A percentile compares a stretch with the other conserved stretches of the same genome.
These are phyloP conservation scores for Plebejus anna DNA, from an alignment of 2,888 invertebrate genomes.

Conservation along the genomic window DNA sequence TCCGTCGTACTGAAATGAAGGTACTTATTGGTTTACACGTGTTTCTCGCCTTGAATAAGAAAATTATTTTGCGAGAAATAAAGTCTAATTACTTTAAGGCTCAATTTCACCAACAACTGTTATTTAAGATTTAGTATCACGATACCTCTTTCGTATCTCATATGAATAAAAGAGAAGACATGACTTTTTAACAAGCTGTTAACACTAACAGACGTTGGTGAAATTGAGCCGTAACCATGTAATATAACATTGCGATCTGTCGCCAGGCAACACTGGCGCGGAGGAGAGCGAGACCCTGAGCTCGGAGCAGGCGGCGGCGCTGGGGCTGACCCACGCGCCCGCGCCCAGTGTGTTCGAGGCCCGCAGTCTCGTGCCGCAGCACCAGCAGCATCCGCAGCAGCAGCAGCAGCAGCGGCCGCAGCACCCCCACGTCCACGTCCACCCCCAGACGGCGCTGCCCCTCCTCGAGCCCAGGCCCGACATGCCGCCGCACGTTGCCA, in stretches of 20 bases:
- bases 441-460: conserved; percentile 50
- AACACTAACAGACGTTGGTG: neutral
- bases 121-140: too few relatives aligned
- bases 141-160: too few relatives aligned
- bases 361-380: conserved; percentile 56
- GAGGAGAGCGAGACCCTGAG: conserved; percentile 53
- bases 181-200: neutral
- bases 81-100: too few relatives aligned
- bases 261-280: conserved; percentile 40
- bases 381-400: conserved; percentile 46
- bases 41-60: too few relatives aligned
- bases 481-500: conserved; percentile 55
- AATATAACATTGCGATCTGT: conserved; percentile 1
- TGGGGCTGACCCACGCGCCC: conserved; percentile 63
- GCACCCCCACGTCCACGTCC: conserved; percentile 42
- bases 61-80: neutral
- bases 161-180: too few relatives aligned
- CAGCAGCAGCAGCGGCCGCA: conserved; percentile 41
- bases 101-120: too few relatives aligned
- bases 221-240: too few relatives aligned
- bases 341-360: conserved; percentile 56
- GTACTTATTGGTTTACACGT: too few relatives aligned
- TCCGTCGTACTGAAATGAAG: too few relatives aligned
- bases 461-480: conserved; percentile 45
- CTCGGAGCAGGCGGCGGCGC: conserved; percentile 69